These are phyloP conservation scores for Verasper variegatus DNA, from an alignment of 2,113 vertebrate genomes.

Conservation along the genomic window DNA sequence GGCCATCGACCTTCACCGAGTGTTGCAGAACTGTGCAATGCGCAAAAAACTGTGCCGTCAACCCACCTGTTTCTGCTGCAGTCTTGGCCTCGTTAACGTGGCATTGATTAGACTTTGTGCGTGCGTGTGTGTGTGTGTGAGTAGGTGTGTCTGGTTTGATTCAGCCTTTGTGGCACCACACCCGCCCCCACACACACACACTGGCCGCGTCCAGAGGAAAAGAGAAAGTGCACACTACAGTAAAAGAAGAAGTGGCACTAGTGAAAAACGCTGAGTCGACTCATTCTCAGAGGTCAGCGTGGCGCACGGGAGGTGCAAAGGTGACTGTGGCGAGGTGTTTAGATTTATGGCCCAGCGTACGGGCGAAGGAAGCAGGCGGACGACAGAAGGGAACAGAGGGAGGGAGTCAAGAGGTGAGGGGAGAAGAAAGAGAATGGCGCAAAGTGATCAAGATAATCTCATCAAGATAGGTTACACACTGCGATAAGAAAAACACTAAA, in stretches of 20 bases:
- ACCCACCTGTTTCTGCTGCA: conserved; percentile 66
- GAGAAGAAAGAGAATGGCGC: background rate
- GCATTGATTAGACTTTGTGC: conserved; percentile 69
- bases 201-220: conserved; percentile 20
- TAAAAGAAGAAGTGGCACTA: conserved; percentile 74
- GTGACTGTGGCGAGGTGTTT: conserved; percentile 24
- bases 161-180: conserved; percentile 56
- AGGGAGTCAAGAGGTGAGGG: conserved; percentile 18
- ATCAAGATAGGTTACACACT: background rate
- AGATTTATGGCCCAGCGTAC: conserved; percentile 50
- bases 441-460: conserved; percentile 3
- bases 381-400: conserved; percentile 18
- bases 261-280: conserved; percentile 74
- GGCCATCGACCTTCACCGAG: conserved; percentile 62
- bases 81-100: conserved; percentile 70
- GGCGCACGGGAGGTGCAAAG: conserved; percentile 47
- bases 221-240: conserved; percentile 71
- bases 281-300: conserved; percentile 67
- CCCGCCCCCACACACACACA: conserved; percentile 28
- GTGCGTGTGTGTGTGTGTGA: conserved; percentile 12
- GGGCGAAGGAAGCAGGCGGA: conserved; percentile 29
- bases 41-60: conserved; percentile 57
- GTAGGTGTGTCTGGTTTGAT: conserved; percentile 53
- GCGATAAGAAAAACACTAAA: background rate
- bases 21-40: conserved; percentile 39